Evolutionary conservation across 2,888 invertebrate species (phyloP), one percentile per base, ranked within the genome.

Genomic region (Creontiades dilutus): DNA sequence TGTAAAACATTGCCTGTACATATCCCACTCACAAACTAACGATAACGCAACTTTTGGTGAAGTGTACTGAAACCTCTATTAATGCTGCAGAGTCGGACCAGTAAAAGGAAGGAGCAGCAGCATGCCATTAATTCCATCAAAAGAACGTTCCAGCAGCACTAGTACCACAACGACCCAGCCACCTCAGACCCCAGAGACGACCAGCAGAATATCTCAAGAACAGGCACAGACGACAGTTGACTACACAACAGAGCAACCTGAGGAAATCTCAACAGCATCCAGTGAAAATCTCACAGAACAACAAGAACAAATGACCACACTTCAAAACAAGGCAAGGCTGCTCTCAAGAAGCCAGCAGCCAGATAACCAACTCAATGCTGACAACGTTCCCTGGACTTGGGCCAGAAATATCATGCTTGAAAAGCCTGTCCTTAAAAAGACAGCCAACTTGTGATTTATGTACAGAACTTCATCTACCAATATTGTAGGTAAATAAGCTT

Each of bases 351-450:
- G 52, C 85, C 84, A 89, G 68, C 86, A 28, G 75, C 46, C 68
- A 19, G 55, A 86, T 13, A 68, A 68, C 47, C 86, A 37, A 86
- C 75, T 46, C 84, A 78, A n/a, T 23, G 75, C 90, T 48, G 85
- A 87, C 75, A 90, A 91, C 84, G 90, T 91, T 61, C 92, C 92
- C 48, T 92, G 92, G 92, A 92, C 92, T 46, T 92, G 92, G 92
- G 91, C 92, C 37, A 92, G 92, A 90, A 92, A 92, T 90, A 92
- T 92, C 82, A 91, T 92, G 91, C 91, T 92, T 19, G 92, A 92
- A 90, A 92, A 92, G 91, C 92, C 92, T 55, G 92, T 92, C 82
- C 90, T 91, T 78, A 92, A 92, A 87, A 92, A 92, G 90, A 91
- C 92, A 48, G 91, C 91, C 90, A 90, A 88, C 81, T 91, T 90